Base-by-base conservation (phyloP, 2,888 invertebrate species). In the Chrysomela aeneicollis region DNA sequence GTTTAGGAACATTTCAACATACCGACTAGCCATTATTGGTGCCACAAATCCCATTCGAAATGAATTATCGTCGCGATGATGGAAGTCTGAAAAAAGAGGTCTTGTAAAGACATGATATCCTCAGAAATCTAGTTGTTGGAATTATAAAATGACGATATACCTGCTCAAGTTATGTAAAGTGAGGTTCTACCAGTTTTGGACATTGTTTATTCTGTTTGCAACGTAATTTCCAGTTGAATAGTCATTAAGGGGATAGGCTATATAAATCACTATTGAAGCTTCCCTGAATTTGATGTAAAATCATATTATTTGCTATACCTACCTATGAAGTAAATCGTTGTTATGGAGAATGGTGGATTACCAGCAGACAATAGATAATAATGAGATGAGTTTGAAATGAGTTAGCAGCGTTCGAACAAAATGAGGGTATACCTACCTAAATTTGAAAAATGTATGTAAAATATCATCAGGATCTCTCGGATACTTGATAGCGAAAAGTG, bases 41-140 rank as follows among this genome's bases (percentile, higher is more conserved):
- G 42, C 42, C 42, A 42, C 42, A 42, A 42, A 42, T 15, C 42
- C 35, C 42, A 42, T 42, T 42, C 12, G 42, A 42, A 15, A 42
- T 42, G 42, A 15, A 42, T 15, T 42, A 35, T 12, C 35, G 35
- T 35, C 35, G 35, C 35, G 35, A 42, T 42, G 42, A 42, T 42
- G 42, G 42, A 42, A 15, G 12, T 15, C 6, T 42, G 15, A 42
- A 42, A 42, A 35, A 12, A 10, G 42, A 42, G 42, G 42, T n/a
- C 42, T 42, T 42, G 42, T 42, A 15, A 42, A 42, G n/a, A 42
- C 42, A 15, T 42, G 42, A 42, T 10, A 35, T 35, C 35, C 9
- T 35, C 35, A 2, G 2, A 35, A 35, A 35, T 35, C 12, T 35
- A 35, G 35, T 35, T 12, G 35, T 10, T 6, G 8, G 35, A 12